Evolutionary conservation across 2,888 invertebrate species (phyloP), one percentile per base, ranked within the genome.

Genomic region (Drosophila picticornis): DNA sequence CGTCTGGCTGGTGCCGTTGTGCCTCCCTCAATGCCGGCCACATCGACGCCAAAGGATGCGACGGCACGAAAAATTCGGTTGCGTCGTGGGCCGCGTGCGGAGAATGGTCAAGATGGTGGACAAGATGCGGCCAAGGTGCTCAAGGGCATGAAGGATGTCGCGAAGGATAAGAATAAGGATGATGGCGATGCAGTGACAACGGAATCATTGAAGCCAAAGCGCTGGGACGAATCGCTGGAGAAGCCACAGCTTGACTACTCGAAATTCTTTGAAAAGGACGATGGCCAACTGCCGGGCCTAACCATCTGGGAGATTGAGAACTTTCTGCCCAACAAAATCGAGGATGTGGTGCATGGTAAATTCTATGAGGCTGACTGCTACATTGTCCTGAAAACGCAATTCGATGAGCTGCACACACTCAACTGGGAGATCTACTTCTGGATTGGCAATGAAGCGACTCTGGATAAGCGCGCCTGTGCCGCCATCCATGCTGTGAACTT

Each of bases 291-390:
- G 62, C 97, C 98, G 0, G 99, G 99, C 3, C 91, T 99, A 38
- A 97, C 97, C 32, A 96, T 99, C 72, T 99, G 99, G 99, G 99
- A 99, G 94, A 99, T 99, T 75, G 99, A 99, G 93, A 99, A 99
- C 94, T 99, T 99, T 93, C 94, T 99, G 77, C 99, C 99, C 0
- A 98, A 98, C 91, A 96, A 97, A 88, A 96, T 99, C 51, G 97
- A 97, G 62, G 97, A 98, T 95, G 98, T 96, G 9, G 96, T 98
- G 0, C 97, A 98, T 92, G 99, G 99, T 4, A 99, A 99, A 93
- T 99, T 99, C 94, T 99, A 99, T 92, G 99, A 99, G 94, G 99
- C 98, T 7, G 99, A 99, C 93, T 99, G 99, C 93, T 99, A 99
- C 93, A 99, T 99, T 84, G 95, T 99, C 53, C 94, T 99, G 67